Evolutionary conservation across 2,888 invertebrate genomes (phyloP).

Genomic region (Gastracanthus pulcherrimus): DNA sequence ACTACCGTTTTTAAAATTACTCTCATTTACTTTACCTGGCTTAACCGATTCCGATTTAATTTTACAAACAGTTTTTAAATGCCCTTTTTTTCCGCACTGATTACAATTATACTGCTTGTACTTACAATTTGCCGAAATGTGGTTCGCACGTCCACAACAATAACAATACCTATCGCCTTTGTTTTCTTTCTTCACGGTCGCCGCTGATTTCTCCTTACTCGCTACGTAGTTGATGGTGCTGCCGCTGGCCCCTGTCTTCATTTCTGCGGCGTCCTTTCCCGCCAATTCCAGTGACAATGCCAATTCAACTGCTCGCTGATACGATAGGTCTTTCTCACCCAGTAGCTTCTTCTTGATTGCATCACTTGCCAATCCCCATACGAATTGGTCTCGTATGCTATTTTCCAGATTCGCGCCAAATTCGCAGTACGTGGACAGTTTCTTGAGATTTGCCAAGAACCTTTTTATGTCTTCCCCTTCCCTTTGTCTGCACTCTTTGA

Average conservation of each 20-base stretch:
- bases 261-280: neutral
- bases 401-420: neutral
- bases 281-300: neutral
- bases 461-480: neutral
- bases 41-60: neutral
- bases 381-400: slow-evolving; percentile 2
- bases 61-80: neutral
- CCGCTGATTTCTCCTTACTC: neutral
- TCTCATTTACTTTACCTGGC: too few relatives aligned
- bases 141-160: neutral
- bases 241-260: too few relatives aligned
- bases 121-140: neutral
- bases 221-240: too few relatives aligned
- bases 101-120: neutral
- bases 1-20: too few relatives aligned
- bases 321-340: slow-evolving; percentile 1
- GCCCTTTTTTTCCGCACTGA: neutral
- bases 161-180: too few relatives aligned
- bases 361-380: neutral
- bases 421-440: neutral
- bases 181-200: neutral
- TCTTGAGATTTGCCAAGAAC: neutral
- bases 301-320: neutral
- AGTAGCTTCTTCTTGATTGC: slow-evolving; percentile 6
- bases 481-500: neutral